Evolutionary conservation across 1,140 invertebrate genomes (phyloP).

Genomic region (Drosophila rufa): DNA sequence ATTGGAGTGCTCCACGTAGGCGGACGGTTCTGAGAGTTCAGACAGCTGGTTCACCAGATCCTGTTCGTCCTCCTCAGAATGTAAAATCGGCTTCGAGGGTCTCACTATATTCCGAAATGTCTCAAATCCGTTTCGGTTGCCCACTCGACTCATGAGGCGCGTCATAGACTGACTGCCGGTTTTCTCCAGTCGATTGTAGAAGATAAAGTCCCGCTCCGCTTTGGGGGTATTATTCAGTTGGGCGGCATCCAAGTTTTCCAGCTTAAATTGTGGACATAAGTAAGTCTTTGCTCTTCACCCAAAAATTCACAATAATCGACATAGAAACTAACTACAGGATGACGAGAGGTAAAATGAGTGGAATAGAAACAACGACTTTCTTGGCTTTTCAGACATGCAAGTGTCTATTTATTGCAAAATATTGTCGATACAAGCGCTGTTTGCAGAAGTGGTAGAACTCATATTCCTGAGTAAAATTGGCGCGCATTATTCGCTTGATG

Average conservation of each 20-base stretch:
- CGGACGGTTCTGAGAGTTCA: constrained; percentile 57
- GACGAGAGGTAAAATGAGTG: constrained; percentile 27
- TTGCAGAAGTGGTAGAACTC: constrained; percentile 76
- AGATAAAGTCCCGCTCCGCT: constrained; percentile 87
- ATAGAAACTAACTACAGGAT: constrained; percentile 8
- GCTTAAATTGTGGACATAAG: constrained; percentile 55
- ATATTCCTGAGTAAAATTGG: constrained; percentile 70
- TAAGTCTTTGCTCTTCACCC: background rate
- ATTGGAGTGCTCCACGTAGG: constrained; percentile 74
- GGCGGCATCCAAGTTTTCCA: constrained; percentile 63
- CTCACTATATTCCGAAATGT: constrained; percentile 50
- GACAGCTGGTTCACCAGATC: constrained; percentile 78
- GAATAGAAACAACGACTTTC: constrained; percentile 1
- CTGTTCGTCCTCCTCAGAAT: constrained; percentile 88
- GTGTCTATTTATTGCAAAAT: constrained; percentile 63
- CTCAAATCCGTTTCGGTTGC: constrained; percentile 85
- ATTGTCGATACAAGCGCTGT: constrained; percentile 71
- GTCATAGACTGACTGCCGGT: constrained; percentile 95
- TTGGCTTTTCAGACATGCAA: constrained; percentile 15
- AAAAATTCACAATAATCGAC: background rate
- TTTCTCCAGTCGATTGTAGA: constrained; percentile 96
- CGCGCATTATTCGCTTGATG: constrained; percentile 53
- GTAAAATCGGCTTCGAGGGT: background rate
- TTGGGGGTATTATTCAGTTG: constrained; percentile 91
- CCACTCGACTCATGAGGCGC: constrained; percentile 88